These are phyloP conservation scores for Carassius auratus DNA, from an alignment of 2,113 vertebrate species.

Conservation along the genomic window DNA sequence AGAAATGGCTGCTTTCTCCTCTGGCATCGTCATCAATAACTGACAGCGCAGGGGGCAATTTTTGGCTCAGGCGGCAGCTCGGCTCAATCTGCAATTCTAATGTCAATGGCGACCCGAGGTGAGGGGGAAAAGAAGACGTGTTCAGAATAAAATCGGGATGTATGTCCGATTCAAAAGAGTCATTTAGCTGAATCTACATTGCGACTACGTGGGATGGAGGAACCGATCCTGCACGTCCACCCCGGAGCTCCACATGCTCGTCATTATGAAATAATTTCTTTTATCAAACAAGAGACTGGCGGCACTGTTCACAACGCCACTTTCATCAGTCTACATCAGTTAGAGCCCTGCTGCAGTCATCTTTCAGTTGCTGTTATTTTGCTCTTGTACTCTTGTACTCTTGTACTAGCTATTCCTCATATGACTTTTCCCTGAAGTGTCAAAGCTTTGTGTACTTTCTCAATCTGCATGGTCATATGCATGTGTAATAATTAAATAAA, in stretches of 20 bases:
- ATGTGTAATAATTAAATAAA: not conserved
- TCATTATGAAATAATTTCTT: slow-evolving; percentile 52
- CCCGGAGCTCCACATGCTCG: slow-evolving; percentile 36
- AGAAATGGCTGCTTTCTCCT: slow-evolving; percentile 38
- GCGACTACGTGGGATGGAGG: not conserved
- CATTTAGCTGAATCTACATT: slow-evolving; percentile 48
- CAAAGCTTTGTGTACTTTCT: not conserved
- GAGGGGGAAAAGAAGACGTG: slow-evolving; percentile 32
- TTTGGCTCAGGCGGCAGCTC: slow-evolving; percentile 48
- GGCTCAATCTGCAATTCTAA: slow-evolving; percentile 62
- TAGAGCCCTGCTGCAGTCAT: slow-evolving; percentile 6
- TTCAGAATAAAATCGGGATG: slow-evolving; percentile 53
- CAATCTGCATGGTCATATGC: not conserved
- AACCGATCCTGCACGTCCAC: slow-evolving; percentile 3
- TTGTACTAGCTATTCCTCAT: not conserved
- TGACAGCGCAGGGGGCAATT: slow-evolving; percentile 54
- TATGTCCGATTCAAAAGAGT: slow-evolving; percentile 48
- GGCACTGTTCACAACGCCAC: slow-evolving; percentile 25
- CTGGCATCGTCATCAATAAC: slow-evolving; percentile 59
- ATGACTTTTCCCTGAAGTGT: not conserved
- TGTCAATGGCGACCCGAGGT: slow-evolving; percentile 51
- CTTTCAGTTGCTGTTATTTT: slow-evolving; percentile 39
- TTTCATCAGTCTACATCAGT: slow-evolving; percentile 46
- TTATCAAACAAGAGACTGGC: slow-evolving; percentile 31
- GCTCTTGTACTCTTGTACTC: slow-evolving; percentile 31